Evolutionary conservation across 2,797 vertebrate species (phyloP), one percentile per base, ranked within the genome.

Genomic region (Sebastes steindachneri): DNA sequence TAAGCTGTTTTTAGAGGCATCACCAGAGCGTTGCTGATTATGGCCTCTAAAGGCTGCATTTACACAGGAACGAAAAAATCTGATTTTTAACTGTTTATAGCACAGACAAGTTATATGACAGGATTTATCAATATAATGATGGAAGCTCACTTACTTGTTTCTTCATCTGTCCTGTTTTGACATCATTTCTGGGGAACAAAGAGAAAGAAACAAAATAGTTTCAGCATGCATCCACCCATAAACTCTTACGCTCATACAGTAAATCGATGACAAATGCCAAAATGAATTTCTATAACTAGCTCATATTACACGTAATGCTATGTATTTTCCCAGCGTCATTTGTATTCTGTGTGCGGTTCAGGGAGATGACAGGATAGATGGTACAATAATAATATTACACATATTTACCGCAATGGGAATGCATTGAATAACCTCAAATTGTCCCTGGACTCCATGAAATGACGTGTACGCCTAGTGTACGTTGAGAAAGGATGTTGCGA

Each of bases 1-100:
- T 69, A 53, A 86, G 84, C 70, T 85, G 82, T 78, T 89, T 90
- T 92, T 74, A 77, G 80, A 91, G 83, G 74, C 84, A 86, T 90
- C 82, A 84, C 74, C 83, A 65, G 72, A 89, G 82, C 79, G 21
- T 85, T 85, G 69, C 81, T 90, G 84, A 92, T 92, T 88, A 83
- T 82, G 84, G 84, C 77, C 65, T 84, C 53, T 35, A 48, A 51
- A 83, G 67, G 21, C 79, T 86, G 51, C 84, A 81, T 87, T 90
- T 84, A 80, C 65, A 84, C 35, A 45, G 12, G n/a, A 66, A 71
- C 19, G 69, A 55, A 53, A 51, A 79, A 3, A 57, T 21, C 9
- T 0, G 0, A 51, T 66, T 66, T 83, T 67, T 41, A 73, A 67
- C 48, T 59, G 35, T 85, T 83, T 83, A 68, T 29, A 82, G 41